phyloP scores from a whole-genome alignment of 2,797 vertebrate genomes.

The Triplophysa bombifrons region DNA sequence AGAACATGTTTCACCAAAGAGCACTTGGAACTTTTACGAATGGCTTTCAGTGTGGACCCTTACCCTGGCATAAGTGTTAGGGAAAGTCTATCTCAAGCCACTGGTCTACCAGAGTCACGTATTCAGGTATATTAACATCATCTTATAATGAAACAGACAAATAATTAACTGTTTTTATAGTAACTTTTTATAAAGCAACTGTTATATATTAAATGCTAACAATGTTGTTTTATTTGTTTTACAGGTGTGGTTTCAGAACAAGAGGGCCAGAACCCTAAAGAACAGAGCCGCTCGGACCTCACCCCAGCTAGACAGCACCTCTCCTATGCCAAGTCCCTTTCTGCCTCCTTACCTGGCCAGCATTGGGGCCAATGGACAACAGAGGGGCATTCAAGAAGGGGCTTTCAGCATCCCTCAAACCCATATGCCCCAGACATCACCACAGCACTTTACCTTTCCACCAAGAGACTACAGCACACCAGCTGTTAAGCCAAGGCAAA shows the following conservation, averaged over 20 bases:
- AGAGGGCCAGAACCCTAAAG: constrained; percentile 64
- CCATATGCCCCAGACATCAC: constrained; percentile 39
- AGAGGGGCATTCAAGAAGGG: constrained; percentile 12
- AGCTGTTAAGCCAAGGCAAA: constrained; percentile 45
- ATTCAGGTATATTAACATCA: constrained; percentile 58
- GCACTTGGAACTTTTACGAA: constrained; percentile 60
- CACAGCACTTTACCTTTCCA: constrained; percentile 37
- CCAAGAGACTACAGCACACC: constrained; percentile 56
- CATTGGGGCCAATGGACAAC: constrained; percentile 15
- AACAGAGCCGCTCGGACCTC: constrained; percentile 42
- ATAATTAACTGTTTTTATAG: neutral
- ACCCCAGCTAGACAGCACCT: constrained; percentile 41
- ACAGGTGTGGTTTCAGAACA: constrained; percentile 68
- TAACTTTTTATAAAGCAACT: neutral
- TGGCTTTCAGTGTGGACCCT: constrained; percentile 61
- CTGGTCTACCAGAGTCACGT: constrained; percentile 64
- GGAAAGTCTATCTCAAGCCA: constrained; percentile 62
- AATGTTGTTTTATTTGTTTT: constrained; percentile 9
- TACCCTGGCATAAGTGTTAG: constrained; percentile 64
- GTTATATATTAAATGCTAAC: constrained; percentile 14
- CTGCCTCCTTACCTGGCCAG: constrained; percentile 38
- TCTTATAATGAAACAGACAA: neutral
- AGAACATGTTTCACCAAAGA: constrained; percentile 63
- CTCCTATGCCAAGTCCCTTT: constrained; percentile 45
- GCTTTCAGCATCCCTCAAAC: constrained; percentile 29